Evolutionary conservation across 2,888 invertebrate genomes (phyloP), one percentile per base, ranked within the genome.

Genomic region (Mimas tiliae): DNA sequence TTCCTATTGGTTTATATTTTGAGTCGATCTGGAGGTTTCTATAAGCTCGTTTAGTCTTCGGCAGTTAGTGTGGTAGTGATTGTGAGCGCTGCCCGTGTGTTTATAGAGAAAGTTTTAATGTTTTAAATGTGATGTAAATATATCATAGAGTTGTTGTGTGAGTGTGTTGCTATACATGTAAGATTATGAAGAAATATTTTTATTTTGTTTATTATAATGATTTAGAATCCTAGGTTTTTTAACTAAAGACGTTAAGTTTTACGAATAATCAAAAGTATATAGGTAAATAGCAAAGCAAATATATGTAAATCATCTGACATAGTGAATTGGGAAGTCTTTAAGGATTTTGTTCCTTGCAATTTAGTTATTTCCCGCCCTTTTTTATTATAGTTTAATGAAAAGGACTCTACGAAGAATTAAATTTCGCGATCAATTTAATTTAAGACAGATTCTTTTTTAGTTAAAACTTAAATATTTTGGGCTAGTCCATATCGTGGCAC

Each of bases 101-200:
- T 53, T 55, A 16, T 55, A 55, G 38, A 55, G 16, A 55, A 34
- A 55, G 16, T 55, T 55, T 55, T 55, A 38, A 55, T 38, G 34
- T 38, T 55, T 55, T 55, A 34, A 38, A 55, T 38, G 34, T 38
- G 16, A 4, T 55, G 55, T 55, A 55, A 55, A 53, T 53, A 53
- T 53, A 19, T 21, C 9, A 8, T 7, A 11, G 47, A 19, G 51
- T 19, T 16, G 14, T 34, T 38, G 38, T 34, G 53, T 53, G 53
- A 53, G n/a, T 53, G 4, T 27, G 27, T 55, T 34, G 38, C 34
- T 55, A 16, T 38, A 38, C 34, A 16, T 55, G 48, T 48, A 16
- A 14, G 16, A 48, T 48, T 48, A 48, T 48, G 48, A 55, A 34
- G 38, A 27, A 27, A 27, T n/a, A n/a, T 47, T 47, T 47, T 16